Evolutionary conservation across 92 coral and sea anemone genomes (phyloP).

Genomic region (Porites lobata): DNA sequence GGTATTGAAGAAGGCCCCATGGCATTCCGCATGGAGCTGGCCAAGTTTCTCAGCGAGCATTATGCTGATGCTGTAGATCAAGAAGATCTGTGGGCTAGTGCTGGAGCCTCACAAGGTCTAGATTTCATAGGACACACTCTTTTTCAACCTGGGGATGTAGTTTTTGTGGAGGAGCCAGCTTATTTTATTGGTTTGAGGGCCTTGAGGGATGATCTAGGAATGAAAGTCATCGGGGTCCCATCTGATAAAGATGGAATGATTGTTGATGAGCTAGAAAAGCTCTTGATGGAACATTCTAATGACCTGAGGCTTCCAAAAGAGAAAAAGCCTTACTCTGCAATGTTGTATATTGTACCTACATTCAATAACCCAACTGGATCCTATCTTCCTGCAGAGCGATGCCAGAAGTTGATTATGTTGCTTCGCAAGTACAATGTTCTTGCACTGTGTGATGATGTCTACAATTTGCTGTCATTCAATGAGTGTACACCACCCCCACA

Average conservation of each 20-base stretch:
- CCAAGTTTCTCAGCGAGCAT: conserved; percentile 82
- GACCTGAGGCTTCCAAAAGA: conserved; percentile 58
- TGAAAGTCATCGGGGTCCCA: conserved; percentile 84
- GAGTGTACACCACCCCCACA: conserved; percentile 53
- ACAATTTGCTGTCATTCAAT: conserved; percentile 67
- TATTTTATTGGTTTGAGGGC: conserved; percentile 79
- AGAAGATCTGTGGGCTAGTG: conserved; percentile 76
- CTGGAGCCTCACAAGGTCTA: conserved; percentile 92
- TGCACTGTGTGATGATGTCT: conserved; percentile 96
- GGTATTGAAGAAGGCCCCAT: conserved; percentile 78
- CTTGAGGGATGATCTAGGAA: conserved; percentile 63
- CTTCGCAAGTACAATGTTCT: conserved; percentile 87
- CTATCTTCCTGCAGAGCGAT: conserved; percentile 68
- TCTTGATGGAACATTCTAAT: conserved; percentile 66
- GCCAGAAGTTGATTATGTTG: conserved; percentile 70
- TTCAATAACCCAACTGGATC: conserved; percentile 90
- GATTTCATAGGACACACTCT: conserved; percentile 42
- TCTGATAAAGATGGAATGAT: conserved; percentile 82
- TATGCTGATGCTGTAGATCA: conserved; percentile 71
- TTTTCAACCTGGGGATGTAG: conserved; percentile 83
- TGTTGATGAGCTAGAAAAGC: conserved; percentile 84
- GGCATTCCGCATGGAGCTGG: conserved; percentile 66
- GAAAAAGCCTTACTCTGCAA: conserved; percentile 75
- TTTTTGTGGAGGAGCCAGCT: conserved; percentile 90
- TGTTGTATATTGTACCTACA: conserved; percentile 86